phyloP scores from a whole-genome alignment of 2,113 vertebrate genomes.

The Plecotus auritus region DNA sequence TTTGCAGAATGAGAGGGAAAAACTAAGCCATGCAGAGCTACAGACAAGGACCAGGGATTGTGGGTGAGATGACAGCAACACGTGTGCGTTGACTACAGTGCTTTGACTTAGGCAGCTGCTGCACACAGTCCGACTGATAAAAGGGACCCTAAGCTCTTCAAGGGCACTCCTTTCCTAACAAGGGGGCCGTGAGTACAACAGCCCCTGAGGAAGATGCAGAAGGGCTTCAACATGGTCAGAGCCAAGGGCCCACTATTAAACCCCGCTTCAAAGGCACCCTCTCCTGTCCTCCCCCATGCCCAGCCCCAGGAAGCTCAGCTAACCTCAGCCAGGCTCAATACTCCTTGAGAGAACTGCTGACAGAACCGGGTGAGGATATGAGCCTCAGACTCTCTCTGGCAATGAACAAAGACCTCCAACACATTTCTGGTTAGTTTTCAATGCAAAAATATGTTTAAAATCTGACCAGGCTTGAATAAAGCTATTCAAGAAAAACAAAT shows the following conservation, averaged over 20 bases:
- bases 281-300: accelerated
- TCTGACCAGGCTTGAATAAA: neutral
- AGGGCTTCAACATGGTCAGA: neutral
- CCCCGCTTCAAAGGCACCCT: neutral
- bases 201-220: neutral
- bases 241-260: neutral
- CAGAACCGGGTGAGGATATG: too few relatives aligned
- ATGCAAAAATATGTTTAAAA: neutral
- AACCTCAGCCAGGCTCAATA: neutral
- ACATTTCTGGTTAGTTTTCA: neutral
- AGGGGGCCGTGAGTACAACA: neutral
- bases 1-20: neutral
- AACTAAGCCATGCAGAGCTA: neutral
- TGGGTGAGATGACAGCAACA: neutral
- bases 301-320: neutral
- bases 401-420: neutral
- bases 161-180: neutral
- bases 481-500: neutral
- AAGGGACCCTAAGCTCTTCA: neutral
- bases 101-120: neutral
- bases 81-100: neutral
- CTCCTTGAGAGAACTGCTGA: neutral
- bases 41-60: neutral
- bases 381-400: neutral
- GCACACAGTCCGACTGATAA: neutral